Percentiles rank a stretch among this genome's conserved stretches.
phyloP scores from a whole-genome alignment of 2,113 vertebrate genomes.

The Vombatus ursinus region DNA sequence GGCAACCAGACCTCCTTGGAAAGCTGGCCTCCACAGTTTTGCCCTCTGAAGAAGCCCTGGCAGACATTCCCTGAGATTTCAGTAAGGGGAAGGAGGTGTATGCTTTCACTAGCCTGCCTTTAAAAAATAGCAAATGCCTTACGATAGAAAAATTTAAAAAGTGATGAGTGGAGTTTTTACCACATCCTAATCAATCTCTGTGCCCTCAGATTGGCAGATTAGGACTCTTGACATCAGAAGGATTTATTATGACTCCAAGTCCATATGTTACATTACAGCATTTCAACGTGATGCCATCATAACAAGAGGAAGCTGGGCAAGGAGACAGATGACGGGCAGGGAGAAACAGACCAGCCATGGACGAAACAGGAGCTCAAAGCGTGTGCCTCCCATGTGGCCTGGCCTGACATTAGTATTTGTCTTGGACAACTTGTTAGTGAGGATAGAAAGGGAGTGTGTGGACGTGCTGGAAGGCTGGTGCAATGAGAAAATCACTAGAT shows the following conservation, averaged over 20 bases:
- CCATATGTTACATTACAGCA: conserved; percentile 27
- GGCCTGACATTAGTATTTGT: conserved; percentile 18
- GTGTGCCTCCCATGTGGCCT: not conserved
- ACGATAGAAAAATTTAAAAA: conserved; percentile 38
- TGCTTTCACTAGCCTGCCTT: conserved; percentile 13
- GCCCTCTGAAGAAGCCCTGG: conserved; percentile 36
- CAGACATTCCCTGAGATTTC: conserved; percentile 59
- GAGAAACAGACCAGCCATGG: conserved; percentile 36
- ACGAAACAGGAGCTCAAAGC: conserved; percentile 36
- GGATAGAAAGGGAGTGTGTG: not conserved
- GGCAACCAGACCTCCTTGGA: not conserved
- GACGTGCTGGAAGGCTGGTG: not conserved
- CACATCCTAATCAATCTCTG: conserved; percentile 61
- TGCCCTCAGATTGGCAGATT: conserved; percentile 59
- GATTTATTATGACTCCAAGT: conserved; percentile 65
- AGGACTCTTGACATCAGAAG: conserved; percentile 57
- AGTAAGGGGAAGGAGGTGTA: conserved; percentile 45
- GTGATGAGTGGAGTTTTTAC: conserved; percentile 55
- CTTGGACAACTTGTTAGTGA: conserved; percentile 25
- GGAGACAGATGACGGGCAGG: conserved; percentile 50
- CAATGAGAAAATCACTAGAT: not conserved
- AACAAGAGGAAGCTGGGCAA: conserved; percentile 42
- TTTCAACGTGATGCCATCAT: conserved; percentile 62
- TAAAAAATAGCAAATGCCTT: conserved; percentile 7
- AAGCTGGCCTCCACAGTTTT: conserved; percentile 39